A percentile compares a stretch with the other conserved stretches of the same genome.
phyloP scores from a whole-genome alignment of 2,888 invertebrate genomes.

The Halictus ligatus region DNA sequence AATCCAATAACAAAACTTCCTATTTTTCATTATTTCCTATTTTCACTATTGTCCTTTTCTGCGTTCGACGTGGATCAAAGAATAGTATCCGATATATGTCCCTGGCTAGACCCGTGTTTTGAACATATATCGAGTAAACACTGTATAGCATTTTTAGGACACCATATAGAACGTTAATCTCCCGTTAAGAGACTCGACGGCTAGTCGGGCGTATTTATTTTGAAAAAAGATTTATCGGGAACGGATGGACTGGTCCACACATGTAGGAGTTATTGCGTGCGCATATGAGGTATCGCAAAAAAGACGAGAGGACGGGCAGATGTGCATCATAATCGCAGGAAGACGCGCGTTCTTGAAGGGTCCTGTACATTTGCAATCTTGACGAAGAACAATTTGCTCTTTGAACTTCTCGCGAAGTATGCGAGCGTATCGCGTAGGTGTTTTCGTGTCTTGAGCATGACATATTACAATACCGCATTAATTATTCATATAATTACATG shows the following conservation, averaged over 20 bases:
- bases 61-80: too few species aligned
- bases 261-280: slow-evolving; percentile 51
- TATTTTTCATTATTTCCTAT: too few species aligned
- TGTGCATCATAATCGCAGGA: slow-evolving; percentile 65
- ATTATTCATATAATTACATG: not conserved
- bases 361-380: slow-evolving; percentile 45
- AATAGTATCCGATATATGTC: too few species aligned
- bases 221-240: slow-evolving; percentile 37
- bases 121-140: too few species aligned
- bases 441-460: not conserved
- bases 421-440: not conserved
- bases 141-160: too few species aligned
- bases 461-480: not conserved
- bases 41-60: too few species aligned
- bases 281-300: slow-evolving; percentile 46
- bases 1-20: too few species aligned
- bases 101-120: too few species aligned
- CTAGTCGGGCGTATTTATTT: slow-evolving; percentile 24
- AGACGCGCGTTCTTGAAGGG: slow-evolving; percentile 60
- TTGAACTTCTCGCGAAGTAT: slow-evolving; percentile 50
- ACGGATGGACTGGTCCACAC: slow-evolving; percentile 36
- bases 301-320: slow-evolving; percentile 58
- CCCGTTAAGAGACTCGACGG: not conserved
- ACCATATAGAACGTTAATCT: not conserved
- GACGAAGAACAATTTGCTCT: slow-evolving; percentile 59